Evolutionary conservation across 2,797 vertebrate genomes (phyloP).

Genomic region (Pangasius djambal): DNA sequence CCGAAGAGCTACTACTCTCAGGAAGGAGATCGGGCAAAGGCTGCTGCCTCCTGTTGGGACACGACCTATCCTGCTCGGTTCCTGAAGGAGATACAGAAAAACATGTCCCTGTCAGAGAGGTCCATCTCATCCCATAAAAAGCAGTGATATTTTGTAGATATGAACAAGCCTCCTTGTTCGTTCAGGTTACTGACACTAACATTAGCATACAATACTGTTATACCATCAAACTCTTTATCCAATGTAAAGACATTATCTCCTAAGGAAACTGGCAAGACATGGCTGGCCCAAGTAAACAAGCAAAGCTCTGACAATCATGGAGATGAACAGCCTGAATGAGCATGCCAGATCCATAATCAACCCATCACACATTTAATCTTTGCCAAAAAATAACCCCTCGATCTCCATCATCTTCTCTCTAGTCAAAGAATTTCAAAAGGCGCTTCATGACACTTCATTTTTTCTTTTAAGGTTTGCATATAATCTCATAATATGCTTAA

Average conservation of each 20-base stretch:
- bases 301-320: background rate
- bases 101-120: background rate
- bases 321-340: background rate
- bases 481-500: conserved; percentile 9
- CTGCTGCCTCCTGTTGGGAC: conserved; percentile 39
- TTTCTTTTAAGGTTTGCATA: background rate
- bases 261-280: background rate
- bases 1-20: conserved; percentile 51
- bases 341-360: background rate
- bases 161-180: background rate
- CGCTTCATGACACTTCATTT: background rate
- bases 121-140: background rate
- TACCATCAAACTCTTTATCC: background rate
- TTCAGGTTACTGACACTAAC: background rate
- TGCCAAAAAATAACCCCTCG: background rate
- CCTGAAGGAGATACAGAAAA: conserved; percentile 51
- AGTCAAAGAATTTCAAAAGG: background rate
- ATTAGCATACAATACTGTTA: background rate
- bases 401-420: background rate
- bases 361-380: background rate
- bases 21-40: conserved; percentile 67
- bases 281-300: background rate
- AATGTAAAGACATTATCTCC: background rate
- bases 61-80: conserved; percentile 49
- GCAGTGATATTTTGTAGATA: background rate